Evolutionary conservation across 2,113 vertebrate species (phyloP).

Genomic region (Sceloporus undulatus): DNA sequence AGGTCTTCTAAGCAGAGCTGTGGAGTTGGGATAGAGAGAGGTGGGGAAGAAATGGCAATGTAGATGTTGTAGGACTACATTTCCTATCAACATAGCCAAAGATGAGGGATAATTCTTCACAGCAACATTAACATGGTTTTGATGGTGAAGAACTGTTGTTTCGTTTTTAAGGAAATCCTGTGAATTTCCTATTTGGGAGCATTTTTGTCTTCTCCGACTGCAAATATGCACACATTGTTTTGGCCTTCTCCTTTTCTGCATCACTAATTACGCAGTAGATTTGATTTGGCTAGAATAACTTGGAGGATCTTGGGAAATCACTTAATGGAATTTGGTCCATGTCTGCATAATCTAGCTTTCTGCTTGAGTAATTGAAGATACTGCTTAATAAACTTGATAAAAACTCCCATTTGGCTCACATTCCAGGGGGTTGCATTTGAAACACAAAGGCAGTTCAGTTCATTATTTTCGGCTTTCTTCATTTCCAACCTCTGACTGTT

Average conservation of each 20-base stretch:
- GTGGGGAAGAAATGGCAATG: neutral
- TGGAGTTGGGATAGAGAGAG: too few relatives aligned
- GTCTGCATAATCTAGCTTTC: constrained; percentile 58
- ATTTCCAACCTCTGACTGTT: constrained; percentile 48
- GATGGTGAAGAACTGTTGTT: neutral
- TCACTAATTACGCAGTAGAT: constrained; percentile 41
- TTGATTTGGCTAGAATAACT: constrained; percentile 62
- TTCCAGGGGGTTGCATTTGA: constrained; percentile 60
- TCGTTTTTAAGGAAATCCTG: neutral
- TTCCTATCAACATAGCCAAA: neutral
- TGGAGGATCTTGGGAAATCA: constrained; percentile 67
- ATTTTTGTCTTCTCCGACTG: constrained; percentile 38
- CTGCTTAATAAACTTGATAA: constrained; percentile 75
- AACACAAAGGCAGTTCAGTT: constrained; percentile 61
- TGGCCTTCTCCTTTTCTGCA: constrained; percentile 12
- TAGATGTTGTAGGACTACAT: neutral
- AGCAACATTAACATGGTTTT: neutral
- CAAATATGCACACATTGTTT: constrained; percentile 25
- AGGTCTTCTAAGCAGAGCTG: neutral
- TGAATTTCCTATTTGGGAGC: constrained; percentile 48
- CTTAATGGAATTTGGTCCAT: constrained; percentile 66
- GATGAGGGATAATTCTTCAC: neutral
- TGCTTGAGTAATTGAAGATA: constrained; percentile 67
- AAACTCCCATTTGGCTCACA: constrained; percentile 65
- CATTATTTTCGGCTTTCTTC: constrained; percentile 59